Evolutionary conservation across 2,113 vertebrate species (phyloP), one percentile per base, ranked within the genome.

Genomic region (Archilochus colubris): DNA sequence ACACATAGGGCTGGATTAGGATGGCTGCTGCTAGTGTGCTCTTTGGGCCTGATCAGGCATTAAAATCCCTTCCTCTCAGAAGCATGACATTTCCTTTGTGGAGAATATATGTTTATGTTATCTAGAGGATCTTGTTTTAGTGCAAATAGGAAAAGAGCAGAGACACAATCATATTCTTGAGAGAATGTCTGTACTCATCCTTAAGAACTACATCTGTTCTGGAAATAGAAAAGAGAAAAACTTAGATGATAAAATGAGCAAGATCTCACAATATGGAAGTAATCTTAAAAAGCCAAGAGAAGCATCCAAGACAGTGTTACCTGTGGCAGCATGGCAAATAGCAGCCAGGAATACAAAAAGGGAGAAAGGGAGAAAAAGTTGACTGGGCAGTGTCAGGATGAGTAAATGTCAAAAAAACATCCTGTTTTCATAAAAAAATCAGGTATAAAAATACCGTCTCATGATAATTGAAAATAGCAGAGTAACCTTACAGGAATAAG

Each of bases 401-500:
- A 79, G 68, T 94, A 94, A 72, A 87, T 64, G 38, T 89, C 72
- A 94, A 86, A 86, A 90, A 82, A 36, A 0, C 30, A 95, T 53
- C 8, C 25, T 73, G 36, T 48, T 23, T 81, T 83, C 78, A 55
- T 53, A 86, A 93, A 89, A 77, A 59, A 94, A 78, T 40, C 46
- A 59, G 55, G 67, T 61, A 86, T 89, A 94, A 96, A 96, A 96
- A 96, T 88, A 93, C 19, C 50, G 46, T 50, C 33, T 69, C 58
- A 15, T 50, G 53, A 59, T 91, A 28, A 43, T 1, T 81, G 72
- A 94, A 95, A 93, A 95, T 54, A 95, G 83, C 19, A 94, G 44
- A 90, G 74, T 64, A 93, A 87, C 61, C 84, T 92, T 81, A 88
- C 21, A 89, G 82, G 46, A 96, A 76, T 80, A 96, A 86, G 54